Conservation (phyloP, 2,113 vertebrate genomes). For the Hassar affinis region DNA sequence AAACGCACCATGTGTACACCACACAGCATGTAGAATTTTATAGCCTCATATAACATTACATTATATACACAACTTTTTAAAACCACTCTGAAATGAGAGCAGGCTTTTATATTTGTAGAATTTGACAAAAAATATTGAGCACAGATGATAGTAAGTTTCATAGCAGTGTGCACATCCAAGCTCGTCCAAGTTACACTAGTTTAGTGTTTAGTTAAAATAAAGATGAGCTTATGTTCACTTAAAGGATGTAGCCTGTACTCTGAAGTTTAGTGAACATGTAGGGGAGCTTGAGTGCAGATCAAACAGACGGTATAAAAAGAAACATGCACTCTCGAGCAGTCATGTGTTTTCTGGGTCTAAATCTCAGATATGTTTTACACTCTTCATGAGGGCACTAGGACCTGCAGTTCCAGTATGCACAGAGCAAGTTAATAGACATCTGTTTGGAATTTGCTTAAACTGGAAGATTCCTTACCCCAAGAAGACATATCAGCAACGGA, state of each 20-base stretch:
- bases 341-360: not conserved
- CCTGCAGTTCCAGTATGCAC: not conserved
- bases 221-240: not conserved
- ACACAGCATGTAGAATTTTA: not conserved
- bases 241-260: not conserved
- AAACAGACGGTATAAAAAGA: not conserved
- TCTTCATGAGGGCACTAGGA: not conserved
- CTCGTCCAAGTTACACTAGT: too few species aligned
- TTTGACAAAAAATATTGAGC: not conserved
- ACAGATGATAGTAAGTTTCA: too few species aligned
- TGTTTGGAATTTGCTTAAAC: not conserved
- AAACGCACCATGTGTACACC: not conserved
- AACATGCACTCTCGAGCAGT: not conserved
- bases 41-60: not conserved
- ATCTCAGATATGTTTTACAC: not conserved
- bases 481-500: not conserved
- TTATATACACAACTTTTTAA: not conserved
- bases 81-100: not conserved
- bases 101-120: not conserved
- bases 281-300: not conserved
- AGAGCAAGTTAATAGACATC: not conserved
- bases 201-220: conserved; percentile 1
- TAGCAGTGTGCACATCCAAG: not conserved
- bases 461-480: not conserved
- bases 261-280: not conserved